These are phyloP conservation scores for Apodemus agrarius DNA, from an alignment of 2,797 vertebrate species.

Conservation along the genomic window DNA sequence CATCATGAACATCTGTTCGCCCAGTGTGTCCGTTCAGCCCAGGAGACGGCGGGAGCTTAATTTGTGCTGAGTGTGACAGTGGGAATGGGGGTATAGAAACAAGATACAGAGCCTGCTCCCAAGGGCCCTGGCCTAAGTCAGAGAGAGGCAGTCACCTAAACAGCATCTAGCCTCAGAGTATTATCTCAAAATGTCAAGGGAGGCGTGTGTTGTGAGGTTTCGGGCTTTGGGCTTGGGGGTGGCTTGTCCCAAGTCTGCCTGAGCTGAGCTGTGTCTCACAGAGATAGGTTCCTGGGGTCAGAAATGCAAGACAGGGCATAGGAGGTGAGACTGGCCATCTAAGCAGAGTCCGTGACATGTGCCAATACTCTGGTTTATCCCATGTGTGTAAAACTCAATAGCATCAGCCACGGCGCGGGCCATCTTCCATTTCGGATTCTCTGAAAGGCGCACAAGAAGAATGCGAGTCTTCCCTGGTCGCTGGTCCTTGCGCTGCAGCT, in stretches of 20 bases:
- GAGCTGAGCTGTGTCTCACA: neutral
- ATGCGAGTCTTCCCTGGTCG: neutral
- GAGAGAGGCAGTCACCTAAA: neutral
- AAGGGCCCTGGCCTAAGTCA: neutral
- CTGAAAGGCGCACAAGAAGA: neutral
- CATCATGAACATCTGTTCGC: neutral
- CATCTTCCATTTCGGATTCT: neutral
- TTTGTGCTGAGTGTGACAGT: neutral
- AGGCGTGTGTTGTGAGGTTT: too few relatives aligned
- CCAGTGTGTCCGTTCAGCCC: neutral
- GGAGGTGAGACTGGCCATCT: neutral
- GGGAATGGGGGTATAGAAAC: neutral
- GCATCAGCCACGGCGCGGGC: neutral
- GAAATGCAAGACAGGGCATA: neutral
- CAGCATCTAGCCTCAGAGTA: neutral
- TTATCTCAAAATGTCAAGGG: neutral
- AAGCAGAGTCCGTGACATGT: fast-evolving
- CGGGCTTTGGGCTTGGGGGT: neutral
- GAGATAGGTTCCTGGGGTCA: neutral
- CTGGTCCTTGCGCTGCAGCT: neutral
- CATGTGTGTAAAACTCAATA: neutral
- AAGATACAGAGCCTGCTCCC: neutral
- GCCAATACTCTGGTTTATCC: neutral
- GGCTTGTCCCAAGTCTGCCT: neutral
- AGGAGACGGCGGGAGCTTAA: too few relatives aligned